These are phyloP conservation scores for Moxostoma hubbsi DNA, from an alignment of 2,797 vertebrate genomes.

Conservation along the genomic window DNA sequence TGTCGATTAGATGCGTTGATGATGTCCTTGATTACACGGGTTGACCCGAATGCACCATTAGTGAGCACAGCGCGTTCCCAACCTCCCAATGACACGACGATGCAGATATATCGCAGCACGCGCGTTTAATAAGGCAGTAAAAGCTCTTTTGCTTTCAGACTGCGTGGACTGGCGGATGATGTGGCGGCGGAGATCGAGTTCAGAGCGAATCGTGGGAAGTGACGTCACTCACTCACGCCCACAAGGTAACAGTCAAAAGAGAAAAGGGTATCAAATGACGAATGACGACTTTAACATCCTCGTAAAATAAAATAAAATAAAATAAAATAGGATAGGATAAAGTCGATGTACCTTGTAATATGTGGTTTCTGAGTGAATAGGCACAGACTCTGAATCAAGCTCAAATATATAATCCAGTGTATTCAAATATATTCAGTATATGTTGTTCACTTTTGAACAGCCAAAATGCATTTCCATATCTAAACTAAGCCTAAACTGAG, in stretches of 20 bases:
- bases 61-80: background rate
- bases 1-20: background rate
- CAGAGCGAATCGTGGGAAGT: constrained; percentile 45
- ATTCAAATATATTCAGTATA: too few relatives aligned
- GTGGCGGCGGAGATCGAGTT: constrained; percentile 52
- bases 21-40: background rate
- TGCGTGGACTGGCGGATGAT: constrained; percentile 34
- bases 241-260: constrained; percentile 48
- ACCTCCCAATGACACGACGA: background rate
- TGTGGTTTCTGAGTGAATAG: too few relatives aligned
- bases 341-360: too few relatives aligned
- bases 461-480: background rate
- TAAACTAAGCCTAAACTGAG: background rate
- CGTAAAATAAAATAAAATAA: too few relatives aligned
- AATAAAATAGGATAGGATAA: too few relatives aligned
- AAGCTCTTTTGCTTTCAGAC: constrained; percentile 4
- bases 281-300: background rate
- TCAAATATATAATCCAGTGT: too few relatives aligned
- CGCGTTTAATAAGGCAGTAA: background rate
- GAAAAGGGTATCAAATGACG: background rate
- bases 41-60: background rate
- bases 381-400: too few relatives aligned
- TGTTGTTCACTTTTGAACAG: background rate
- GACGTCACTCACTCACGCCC: constrained; percentile 65
- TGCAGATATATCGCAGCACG: background rate